These are phyloP conservation scores for Microctenopoma lineatum DNA, from an alignment of 2,797 vertebrate genomes.

Conservation along the genomic window DNA sequence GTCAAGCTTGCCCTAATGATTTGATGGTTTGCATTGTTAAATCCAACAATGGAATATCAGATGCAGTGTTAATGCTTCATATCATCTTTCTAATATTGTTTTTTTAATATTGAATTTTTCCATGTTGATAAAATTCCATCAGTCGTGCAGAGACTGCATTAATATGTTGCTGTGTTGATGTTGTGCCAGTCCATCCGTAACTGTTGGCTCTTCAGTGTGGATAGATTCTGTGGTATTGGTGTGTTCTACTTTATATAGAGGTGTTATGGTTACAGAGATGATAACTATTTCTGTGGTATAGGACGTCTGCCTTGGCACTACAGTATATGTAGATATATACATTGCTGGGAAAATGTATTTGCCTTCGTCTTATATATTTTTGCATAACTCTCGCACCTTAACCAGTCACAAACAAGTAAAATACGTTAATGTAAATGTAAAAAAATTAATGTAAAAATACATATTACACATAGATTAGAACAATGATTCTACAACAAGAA, in stretches of 20 bases:
- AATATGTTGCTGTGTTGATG: neutral
- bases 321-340: neutral
- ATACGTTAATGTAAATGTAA: no score
- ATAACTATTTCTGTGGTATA: slow-evolving; percentile 28
- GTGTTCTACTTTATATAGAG: slow-evolving; percentile 14
- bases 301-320: slow-evolving; percentile 2
- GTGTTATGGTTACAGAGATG: slow-evolving; percentile 52
- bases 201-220: slow-evolving; percentile 12
- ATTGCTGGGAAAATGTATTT: neutral
- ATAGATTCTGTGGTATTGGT: slow-evolving; percentile 12
- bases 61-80: neutral
- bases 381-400: no score
- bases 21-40: neutral
- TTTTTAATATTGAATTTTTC: no score
- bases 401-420: no score
- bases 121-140: neutral
- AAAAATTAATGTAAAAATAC: no score
- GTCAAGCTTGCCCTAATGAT: slow-evolving; percentile 30
- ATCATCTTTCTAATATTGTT: neutral
- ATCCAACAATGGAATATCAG: neutral
- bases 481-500: no score
- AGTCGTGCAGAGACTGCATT: neutral
- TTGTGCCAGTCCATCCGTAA: neutral
- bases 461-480: no score
- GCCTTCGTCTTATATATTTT: no score